Evolutionary conservation across 2,797 vertebrate species (phyloP), one percentile per base, ranked within the genome.

Genomic region (Alcedo atthis): DNA sequence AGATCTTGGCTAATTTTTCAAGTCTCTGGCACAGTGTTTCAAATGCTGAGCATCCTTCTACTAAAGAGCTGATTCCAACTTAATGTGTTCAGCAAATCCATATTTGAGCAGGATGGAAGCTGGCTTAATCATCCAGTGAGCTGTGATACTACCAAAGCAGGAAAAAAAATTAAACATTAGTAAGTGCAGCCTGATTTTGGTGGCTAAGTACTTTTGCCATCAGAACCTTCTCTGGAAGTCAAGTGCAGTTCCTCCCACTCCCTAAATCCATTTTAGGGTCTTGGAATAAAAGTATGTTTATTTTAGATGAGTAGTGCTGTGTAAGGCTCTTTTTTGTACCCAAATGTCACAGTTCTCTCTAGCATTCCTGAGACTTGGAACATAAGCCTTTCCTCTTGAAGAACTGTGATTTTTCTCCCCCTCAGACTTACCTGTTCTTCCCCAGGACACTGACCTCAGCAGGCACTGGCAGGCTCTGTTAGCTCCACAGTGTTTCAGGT

Each of bases 21-120:
- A 92, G 87, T 92, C 88, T 93, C 85, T 89, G 75, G 49, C 59
- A 20, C 69, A 81, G 74, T 81, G 92, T 40, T 35, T 43, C 20
- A 82, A 19, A 10, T 35, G 17, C 24, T 93, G n/a, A 90, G 75
- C 24, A 6, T 15, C 70, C 63, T 37, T 42, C 62, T 75, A 11
- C n/a, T 67, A 3, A 82, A 80, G 30, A 67, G 51, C 8, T 58
- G 48, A 59, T 13, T 89, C 37, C 26, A 51, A 0, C 63, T 64
- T 15, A 26, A 3, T n/a, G 53, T 11, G 12, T 42, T 73, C 70
- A 67, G 51, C 9, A 76, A 61, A 68, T 58, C 68, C 24, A 1
- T 68, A 28, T 74, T 66, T 2, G 21, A 85, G 43, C 76, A 69
- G 81, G 46, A 49, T 69, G 69, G 81, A 53, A 66, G 49, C 2